These are phyloP conservation scores for Sprattus sprattus DNA, from an alignment of 2,113 vertebrate genomes.

Conservation along the genomic window DNA sequence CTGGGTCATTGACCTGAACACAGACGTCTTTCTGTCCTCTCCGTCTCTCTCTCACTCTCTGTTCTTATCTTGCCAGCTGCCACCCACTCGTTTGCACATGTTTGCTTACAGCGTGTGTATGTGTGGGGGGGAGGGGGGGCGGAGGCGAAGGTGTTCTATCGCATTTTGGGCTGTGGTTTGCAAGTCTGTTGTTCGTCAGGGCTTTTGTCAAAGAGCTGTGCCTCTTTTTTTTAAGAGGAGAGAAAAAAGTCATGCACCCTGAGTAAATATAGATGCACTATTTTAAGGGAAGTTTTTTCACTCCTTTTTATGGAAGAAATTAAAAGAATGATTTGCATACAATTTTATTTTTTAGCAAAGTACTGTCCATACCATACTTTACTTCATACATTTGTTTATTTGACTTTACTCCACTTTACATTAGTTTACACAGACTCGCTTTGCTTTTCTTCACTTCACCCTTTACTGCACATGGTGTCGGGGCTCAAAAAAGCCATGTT, in stretches of 20 bases:
- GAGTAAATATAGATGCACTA: neutral
- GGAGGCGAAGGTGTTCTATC: constrained; percentile 44
- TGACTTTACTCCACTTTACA: neutral
- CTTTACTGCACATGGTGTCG: neutral
- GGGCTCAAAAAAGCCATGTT: neutral
- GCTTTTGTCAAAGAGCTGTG: constrained; percentile 13
- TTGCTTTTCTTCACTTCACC: neutral
- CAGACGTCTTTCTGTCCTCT: constrained; percentile 31
- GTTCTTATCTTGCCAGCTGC: constrained; percentile 46
- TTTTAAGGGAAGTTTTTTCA: constrained; percentile 8
- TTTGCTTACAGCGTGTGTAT: constrained; percentile 38
- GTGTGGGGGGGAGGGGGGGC: constrained; percentile 17
- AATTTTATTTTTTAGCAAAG: too few relatives aligned
- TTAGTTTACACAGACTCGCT: neutral
- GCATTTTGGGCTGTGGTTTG: constrained; percentile 46
- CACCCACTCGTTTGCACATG: constrained; percentile 57
- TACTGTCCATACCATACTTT: neutral
- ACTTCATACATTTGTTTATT: neutral
- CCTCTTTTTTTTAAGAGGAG: constrained; percentile 17
- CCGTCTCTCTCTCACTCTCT: constrained; percentile 46
- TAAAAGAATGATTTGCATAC: neutral
- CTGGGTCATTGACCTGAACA: constrained; percentile 59
- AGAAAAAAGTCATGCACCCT: neutral
- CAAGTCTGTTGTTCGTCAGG: constrained; percentile 42
- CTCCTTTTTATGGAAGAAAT: neutral